Percentiles rank a stretch among this genome's conserved stretches.
phyloP scores from a whole-genome alignment of 2,113 vertebrate genomes.

The Seriola aureovittata region DNA sequence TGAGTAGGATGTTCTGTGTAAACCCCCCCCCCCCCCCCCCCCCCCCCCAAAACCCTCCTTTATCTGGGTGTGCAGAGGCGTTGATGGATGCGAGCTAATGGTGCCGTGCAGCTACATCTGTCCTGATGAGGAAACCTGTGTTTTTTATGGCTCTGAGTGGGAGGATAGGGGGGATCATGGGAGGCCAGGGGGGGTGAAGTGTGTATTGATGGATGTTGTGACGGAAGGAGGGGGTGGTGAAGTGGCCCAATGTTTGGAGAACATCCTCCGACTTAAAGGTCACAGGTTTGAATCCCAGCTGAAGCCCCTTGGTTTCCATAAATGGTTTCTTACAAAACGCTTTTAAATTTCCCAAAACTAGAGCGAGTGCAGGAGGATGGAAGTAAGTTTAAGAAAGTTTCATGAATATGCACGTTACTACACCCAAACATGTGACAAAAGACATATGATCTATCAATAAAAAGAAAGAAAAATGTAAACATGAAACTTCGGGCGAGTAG shows the following conservation, averaged over 20 bases:
- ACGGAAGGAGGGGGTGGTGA: neutral
- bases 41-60: neutral
- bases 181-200: constrained; percentile 31
- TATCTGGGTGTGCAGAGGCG: constrained; percentile 51
- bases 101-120: constrained; percentile 38
- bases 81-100: constrained; percentile 64
- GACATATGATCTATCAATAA: too few species aligned
- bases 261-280: constrained; percentile 2
- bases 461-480: too few species aligned
- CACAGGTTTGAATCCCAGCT: constrained; percentile 15
- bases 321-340: too few species aligned
- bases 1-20: constrained; percentile 20
- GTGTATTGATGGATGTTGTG: constrained; percentile 39
- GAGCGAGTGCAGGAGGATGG: too few species aligned
- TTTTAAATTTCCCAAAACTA: too few species aligned
- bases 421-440: too few species aligned
- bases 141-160: constrained; percentile 52
- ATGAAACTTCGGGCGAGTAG: too few species aligned
- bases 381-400: too few species aligned
- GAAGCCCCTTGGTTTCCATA: neutral
- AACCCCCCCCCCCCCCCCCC: neutral
- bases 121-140: constrained; percentile 38
- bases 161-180: constrained; percentile 6
- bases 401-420: too few species aligned
- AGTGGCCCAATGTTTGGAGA: neutral